These are phyloP conservation scores for Mimachlamys varia DNA, from an alignment of 2,888 invertebrate species.

Conservation along the genomic window DNA sequence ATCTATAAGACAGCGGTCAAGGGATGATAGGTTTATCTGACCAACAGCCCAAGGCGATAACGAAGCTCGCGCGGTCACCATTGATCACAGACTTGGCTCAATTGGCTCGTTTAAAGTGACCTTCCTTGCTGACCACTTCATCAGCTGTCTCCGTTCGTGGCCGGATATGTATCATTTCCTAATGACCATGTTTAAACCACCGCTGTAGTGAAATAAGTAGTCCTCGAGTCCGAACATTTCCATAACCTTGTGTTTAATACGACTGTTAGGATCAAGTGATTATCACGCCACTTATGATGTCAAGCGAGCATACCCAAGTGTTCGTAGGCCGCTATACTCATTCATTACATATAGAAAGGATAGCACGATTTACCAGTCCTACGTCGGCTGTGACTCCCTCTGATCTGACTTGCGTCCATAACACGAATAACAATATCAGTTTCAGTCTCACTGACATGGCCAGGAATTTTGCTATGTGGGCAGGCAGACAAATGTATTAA, in stretches of 20 bases:
- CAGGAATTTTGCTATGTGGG: too few relatives aligned
- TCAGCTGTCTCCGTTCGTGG: neutral
- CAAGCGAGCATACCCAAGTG: too few relatives aligned
- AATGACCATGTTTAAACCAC: neutral
- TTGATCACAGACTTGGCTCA: neutral
- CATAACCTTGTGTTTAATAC: neutral
- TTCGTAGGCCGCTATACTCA: too few relatives aligned
- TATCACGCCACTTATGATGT: neutral
- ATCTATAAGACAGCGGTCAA: neutral
- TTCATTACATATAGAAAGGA: too few relatives aligned
- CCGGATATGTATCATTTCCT: neutral
- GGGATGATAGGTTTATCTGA: neutral
- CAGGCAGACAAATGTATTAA: neutral
- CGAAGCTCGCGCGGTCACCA: constrained; percentile 4
- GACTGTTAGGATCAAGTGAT: neutral
- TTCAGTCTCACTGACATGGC: too few relatives aligned
- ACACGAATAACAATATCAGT: too few relatives aligned
- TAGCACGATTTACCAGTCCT: too few relatives aligned
- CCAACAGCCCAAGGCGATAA: neutral
- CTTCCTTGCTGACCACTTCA: constrained; percentile 3
- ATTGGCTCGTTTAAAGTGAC: neutral
- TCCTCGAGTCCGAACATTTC: neutral
- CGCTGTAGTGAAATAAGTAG: neutral
- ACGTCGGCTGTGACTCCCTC: too few relatives aligned
- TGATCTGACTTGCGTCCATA: too few relatives aligned